A percentile compares a stretch with the other conserved stretches of the same genome.
These are phyloP conservation scores for Papilio xuthus DNA, from an alignment of 1,140 invertebrate species.

Conservation along the genomic window DNA sequence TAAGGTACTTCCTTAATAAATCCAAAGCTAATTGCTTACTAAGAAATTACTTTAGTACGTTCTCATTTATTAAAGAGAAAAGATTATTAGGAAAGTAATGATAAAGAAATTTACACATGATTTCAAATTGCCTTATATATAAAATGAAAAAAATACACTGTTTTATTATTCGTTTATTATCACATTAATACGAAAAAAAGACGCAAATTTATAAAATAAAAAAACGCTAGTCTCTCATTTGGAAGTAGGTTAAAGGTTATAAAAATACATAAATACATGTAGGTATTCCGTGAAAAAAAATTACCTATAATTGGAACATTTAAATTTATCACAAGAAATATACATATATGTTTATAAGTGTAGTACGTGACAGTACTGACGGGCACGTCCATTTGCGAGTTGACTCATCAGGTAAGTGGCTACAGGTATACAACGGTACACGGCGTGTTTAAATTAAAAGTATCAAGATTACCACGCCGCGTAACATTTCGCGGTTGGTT, in stretches of 20 bases:
- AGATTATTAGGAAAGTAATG: background rate
- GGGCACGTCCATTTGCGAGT: conserved; percentile 17
- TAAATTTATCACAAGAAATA: background rate
- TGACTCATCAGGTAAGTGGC: conserved; percentile 37
- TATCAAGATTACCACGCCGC: conserved; percentile 21
- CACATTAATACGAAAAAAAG: too few species aligned
- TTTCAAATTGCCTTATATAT: background rate
- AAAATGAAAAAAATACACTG: too few species aligned
- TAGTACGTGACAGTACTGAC: conserved; percentile 1
- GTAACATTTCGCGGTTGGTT: conserved; percentile 6
- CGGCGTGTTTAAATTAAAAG: conserved; percentile 29
- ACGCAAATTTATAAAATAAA: too few species aligned
- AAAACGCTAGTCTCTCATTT: too few species aligned
- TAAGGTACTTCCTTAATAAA: background rate
- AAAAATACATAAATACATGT: too few species aligned
- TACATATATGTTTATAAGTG: background rate
- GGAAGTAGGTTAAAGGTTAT: too few species aligned
- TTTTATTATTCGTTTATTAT: too few species aligned
- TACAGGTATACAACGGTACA: conserved; percentile 42
- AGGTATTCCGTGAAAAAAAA: too few species aligned
- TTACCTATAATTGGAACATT: too few species aligned
- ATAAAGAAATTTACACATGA: background rate
- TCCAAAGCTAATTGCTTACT: background rate
- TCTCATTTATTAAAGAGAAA: background rate
- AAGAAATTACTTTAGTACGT: background rate